Percentiles rank a stretch among this genome's conserved stretches.
Conservation (phyloP, 2,797 vertebrate genomes). For the Cyprinodon diabolis region DNA sequence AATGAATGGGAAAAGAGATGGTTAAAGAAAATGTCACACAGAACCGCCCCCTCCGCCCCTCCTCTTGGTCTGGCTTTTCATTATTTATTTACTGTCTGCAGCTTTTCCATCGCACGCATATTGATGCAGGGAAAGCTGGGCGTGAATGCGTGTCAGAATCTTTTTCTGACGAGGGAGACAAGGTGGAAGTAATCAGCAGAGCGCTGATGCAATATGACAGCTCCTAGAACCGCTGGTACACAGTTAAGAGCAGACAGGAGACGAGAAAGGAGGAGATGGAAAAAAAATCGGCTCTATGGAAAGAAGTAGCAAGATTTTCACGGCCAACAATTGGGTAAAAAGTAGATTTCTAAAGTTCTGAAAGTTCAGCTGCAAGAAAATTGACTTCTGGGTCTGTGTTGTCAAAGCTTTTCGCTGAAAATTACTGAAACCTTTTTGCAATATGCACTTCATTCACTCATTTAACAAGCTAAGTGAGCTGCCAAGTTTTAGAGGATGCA, state of each 20-base stretch:
- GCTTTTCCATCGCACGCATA: constrained; percentile 83
- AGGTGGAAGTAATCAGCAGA: constrained; percentile 87
- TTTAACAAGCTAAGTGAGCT: constrained; percentile 24
- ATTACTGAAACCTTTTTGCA: constrained; percentile 8
- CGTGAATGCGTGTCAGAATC: constrained; percentile 85
- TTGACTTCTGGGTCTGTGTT: constrained; percentile 45
- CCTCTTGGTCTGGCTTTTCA: constrained; percentile 75
- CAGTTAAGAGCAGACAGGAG: constrained; percentile 79
- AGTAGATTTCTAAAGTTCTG: constrained; percentile 71
- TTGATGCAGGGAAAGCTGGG: constrained; percentile 84
- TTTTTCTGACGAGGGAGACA: constrained; percentile 87
- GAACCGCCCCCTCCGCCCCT: constrained; percentile 31
- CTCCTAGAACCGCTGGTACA: constrained; percentile 77
- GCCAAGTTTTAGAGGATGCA: constrained; percentile 28
- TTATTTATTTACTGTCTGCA: constrained; percentile 86
- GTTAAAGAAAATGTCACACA: constrained; percentile 59
- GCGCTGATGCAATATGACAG: constrained; percentile 86
- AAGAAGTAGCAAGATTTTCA: constrained; percentile 69
- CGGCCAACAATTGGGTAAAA: constrained; percentile 65
- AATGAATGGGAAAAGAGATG: constrained; percentile 61
- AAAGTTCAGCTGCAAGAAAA: constrained; percentile 68
- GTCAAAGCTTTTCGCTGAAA: constrained; percentile 47
- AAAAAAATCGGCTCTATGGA: constrained; percentile 69
- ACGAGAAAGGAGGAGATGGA: constrained; percentile 28
- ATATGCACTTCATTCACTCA: constrained; percentile 12